Percentiles rank a stretch among this genome's conserved stretches.
These are phyloP conservation scores for Opisthocomus hoazin DNA, from an alignment of 2,113 vertebrate genomes.

Conservation along the genomic window DNA sequence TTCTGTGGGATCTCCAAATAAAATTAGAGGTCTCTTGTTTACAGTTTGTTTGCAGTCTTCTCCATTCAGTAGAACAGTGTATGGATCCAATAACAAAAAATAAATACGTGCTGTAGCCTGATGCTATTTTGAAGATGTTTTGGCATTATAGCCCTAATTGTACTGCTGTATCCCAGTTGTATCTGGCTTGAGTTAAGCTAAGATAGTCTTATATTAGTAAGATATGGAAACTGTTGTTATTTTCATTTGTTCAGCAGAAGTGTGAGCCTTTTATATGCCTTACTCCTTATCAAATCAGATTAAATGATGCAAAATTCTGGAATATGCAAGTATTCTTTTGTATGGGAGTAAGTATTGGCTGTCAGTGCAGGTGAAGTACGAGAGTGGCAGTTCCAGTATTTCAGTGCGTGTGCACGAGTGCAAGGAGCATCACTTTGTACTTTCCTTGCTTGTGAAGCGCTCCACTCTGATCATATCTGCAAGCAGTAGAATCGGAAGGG, in stretches of 20 bases:
- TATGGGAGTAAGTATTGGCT: neutral
- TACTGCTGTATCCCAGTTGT: neutral
- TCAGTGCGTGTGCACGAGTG: accelerated
- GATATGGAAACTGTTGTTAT: neutral
- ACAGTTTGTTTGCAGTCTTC: neutral
- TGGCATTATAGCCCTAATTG: neutral
- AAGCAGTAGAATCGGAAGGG: neutral
- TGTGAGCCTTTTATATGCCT: neutral
- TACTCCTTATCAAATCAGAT: neutral
- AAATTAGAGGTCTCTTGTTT: constrained; percentile 5
- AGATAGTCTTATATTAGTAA: neutral
- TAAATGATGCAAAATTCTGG: neutral
- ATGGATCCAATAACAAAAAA: neutral
- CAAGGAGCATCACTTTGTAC: neutral
- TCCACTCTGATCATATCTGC: neutral
- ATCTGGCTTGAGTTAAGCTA: neutral
- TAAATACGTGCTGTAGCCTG: neutral
- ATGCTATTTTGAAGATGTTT: neutral
- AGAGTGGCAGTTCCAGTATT: neutral
- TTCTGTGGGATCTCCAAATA: constrained; percentile 44
- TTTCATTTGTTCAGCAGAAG: neutral
- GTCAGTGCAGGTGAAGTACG: neutral
- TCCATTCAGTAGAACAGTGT: neutral
- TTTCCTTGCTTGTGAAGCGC: neutral
- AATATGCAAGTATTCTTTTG: neutral